A percentile compares a stretch with the other conserved stretches of the same genome.
Conservation (phyloP, 2,113 vertebrate species). For the Alligator sinensis region DNA sequence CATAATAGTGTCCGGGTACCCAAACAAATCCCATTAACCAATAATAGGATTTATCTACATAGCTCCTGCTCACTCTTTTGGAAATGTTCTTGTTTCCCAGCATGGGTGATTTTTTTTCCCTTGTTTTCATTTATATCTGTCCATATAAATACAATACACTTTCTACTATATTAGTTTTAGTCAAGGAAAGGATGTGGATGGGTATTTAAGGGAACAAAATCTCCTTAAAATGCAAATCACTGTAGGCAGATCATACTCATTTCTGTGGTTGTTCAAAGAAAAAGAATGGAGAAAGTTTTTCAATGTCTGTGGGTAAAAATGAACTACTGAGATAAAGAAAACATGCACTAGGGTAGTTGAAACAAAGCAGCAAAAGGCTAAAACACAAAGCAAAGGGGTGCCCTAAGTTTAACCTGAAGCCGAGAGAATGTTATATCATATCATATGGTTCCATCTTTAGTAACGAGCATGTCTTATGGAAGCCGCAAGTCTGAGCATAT, state of each 20-base stretch:
- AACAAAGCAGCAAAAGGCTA: not conserved
- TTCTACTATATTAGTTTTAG: slow-evolving; percentile 60
- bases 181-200: slow-evolving; percentile 41
- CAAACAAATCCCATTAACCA: slow-evolving; percentile 78
- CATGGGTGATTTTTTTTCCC: slow-evolving; percentile 55
- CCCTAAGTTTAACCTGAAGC: not conserved
- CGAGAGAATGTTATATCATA: not conserved
- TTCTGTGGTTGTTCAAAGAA: not conserved
- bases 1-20: slow-evolving; percentile 70
- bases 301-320: not conserved
- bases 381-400: not conserved
- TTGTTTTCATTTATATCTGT: slow-evolving; percentile 71
- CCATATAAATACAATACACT: slow-evolving; percentile 66
- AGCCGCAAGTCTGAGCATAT: not conserved
- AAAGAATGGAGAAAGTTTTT: slow-evolving; percentile 6
- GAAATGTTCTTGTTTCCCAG: slow-evolving; percentile 73
- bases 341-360: not conserved
- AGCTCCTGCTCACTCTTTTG: slow-evolving; percentile 75
- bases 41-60: slow-evolving; percentile 82
- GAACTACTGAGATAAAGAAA: not conserved
- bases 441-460: not conserved
- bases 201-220: not conserved
- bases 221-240: slow-evolving; percentile 27
- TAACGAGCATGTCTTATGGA: not conserved
- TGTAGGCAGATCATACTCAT: slow-evolving; percentile 6